Percentiles rank a stretch among this genome's conserved stretches.
Evolutionary conservation across 2,888 invertebrate genomes (phyloP).

Genomic region (Endomychus coccineus): DNA sequence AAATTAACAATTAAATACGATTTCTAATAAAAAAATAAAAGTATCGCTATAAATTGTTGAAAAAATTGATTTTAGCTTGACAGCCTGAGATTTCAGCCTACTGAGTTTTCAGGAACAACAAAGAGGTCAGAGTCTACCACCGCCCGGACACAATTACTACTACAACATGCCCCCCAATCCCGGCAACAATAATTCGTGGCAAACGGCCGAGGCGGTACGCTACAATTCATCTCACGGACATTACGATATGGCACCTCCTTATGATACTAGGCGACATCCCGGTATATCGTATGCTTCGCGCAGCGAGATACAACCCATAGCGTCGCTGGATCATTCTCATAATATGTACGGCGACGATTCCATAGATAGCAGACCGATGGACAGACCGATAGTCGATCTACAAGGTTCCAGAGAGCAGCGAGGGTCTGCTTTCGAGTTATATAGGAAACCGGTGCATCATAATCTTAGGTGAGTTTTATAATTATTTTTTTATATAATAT

Average conservation of each 20-base stretch:
- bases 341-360: conserved; percentile 28
- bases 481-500: too few species aligned
- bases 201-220: conserved; percentile 28
- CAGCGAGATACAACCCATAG: conserved; percentile 41
- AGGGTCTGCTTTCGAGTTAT: conserved; percentile 91
- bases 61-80: too few species aligned
- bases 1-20: too few species aligned
- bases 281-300: conserved; percentile 42
- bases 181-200: conserved; percentile 25
- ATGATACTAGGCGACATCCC: conserved; percentile 39
- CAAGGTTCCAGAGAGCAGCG: conserved; percentile 84
- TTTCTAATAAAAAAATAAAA: too few species aligned
- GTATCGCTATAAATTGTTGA: too few species aligned
- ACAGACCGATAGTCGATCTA: conserved; percentile 50
- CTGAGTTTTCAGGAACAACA: conserved; percentile 35
- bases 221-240: conserved; percentile 37
- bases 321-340: conserved; percentile 25
- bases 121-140: conserved; percentile 30
- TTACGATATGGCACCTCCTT: conserved; percentile 41
- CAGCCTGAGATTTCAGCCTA: too few species aligned
- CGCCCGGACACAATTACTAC: conserved; percentile 37
- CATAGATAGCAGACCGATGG: conserved; percentile 20
- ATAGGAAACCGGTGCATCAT: conserved; percentile 83
- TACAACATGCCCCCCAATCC: conserved; percentile 37
- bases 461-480: conserved; percentile 61